Conservation (phyloP, 2,888 invertebrate species). For the Scaeva pyrastri region DNA sequence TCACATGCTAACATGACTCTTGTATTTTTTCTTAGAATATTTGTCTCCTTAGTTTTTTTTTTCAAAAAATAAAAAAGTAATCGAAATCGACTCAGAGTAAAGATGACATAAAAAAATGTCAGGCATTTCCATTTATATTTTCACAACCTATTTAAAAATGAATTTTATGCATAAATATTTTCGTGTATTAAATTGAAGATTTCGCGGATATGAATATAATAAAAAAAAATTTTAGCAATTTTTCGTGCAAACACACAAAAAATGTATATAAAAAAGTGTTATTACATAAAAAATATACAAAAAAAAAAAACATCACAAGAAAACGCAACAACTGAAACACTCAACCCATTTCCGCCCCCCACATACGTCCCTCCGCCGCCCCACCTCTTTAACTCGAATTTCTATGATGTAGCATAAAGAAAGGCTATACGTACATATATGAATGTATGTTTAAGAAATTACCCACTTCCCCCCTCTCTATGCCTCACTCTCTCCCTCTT, state of each 20-base stretch:
- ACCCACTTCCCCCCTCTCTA: constrained; percentile 37
- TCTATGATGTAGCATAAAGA: constrained; percentile 25
- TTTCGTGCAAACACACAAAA: constrained; percentile 7
- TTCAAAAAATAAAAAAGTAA: background rate
- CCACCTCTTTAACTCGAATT: constrained; percentile 15
- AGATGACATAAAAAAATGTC: constrained; percentile 7
- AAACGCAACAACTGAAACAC: constrained; percentile 21
- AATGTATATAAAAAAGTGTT: background rate
- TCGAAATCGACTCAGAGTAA: background rate
- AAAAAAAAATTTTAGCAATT: constrained; percentile 41
- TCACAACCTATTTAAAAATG: constrained; percentile 38
- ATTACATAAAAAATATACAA: constrained; percentile 17
- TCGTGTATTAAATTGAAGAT: constrained; percentile 31
- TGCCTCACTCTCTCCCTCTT: background rate
- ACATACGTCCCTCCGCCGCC: too few species aligned
- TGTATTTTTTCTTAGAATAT: background rate
- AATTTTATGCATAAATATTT: constrained; percentile 26
- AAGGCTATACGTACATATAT: constrained; percentile 23
- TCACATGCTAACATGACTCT: background rate
- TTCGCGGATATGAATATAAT: background rate
- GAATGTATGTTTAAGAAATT: constrained; percentile 54
- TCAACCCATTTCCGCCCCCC: constrained; percentile 1
- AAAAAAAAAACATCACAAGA: background rate
- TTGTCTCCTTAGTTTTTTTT: background rate
- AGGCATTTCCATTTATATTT: constrained; percentile 22